A percentile compares a stretch with the other conserved stretches of the same genome.
Conservation (phyloP, 1,140 invertebrate genomes). For the Danaus melanippus region DNA sequence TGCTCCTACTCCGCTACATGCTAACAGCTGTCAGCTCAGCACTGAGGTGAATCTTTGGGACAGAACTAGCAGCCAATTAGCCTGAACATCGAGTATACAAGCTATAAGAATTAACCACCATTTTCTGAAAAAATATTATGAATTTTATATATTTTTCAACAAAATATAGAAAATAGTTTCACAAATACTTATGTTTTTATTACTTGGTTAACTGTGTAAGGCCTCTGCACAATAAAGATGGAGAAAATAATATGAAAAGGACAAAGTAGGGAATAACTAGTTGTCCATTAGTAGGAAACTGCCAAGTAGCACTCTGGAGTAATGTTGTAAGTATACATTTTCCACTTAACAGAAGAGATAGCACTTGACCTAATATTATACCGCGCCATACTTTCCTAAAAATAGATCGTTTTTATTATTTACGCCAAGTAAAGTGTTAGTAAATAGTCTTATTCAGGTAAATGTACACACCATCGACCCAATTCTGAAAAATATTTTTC, state of each 20-base stretch:
- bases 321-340: constrained; percentile 84
- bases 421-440: constrained; percentile 11
- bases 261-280: constrained; percentile 86
- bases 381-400: constrained; percentile 82
- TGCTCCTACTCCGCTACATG: constrained; percentile 89
- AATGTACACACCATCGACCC: constrained; percentile 75
- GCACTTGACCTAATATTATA: constrained; percentile 83
- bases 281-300: constrained; percentile 84
- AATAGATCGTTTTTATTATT: constrained; percentile 17
- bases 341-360: constrained; percentile 82
- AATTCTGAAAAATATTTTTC: constrained; percentile 78
- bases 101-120: constrained; percentile 58
- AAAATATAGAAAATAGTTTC: constrained; percentile 26
- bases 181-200: constrained; percentile 4
- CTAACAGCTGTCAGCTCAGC: constrained; percentile 82
- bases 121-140: constrained; percentile 74
- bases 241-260: constrained; percentile 83
- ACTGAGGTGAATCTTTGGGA: constrained; percentile 68
- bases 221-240: constrained; percentile 81
- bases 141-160: constrained; percentile 15
- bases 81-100: constrained; percentile 76
- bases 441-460: constrained; percentile 2
- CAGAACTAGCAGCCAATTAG: constrained; percentile 58
- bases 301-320: constrained; percentile 78
- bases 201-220: constrained; percentile 79